Conservation (phyloP, 1,140 invertebrate genomes). For the Cotesia glomerata region DNA sequence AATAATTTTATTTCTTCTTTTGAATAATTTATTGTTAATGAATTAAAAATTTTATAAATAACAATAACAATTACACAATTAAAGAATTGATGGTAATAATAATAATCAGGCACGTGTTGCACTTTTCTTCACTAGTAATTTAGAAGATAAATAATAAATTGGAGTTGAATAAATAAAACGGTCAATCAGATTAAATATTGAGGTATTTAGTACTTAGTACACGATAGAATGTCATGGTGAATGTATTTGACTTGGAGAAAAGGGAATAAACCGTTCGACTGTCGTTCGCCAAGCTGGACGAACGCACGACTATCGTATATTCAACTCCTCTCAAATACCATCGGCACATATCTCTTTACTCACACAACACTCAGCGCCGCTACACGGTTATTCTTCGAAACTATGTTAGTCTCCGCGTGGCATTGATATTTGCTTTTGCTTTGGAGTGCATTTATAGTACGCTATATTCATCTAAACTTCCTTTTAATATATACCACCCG, state of each 20-base stretch:
- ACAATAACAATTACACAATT: too few species aligned
- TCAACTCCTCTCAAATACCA: background rate
- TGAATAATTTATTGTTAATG: too few species aligned
- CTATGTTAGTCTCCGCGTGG: background rate
- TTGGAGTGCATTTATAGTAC: background rate
- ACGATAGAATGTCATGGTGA: conserved; percentile 6
- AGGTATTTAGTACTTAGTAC: background rate
- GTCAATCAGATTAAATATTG: background rate
- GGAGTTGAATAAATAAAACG: background rate
- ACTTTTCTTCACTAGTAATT: background rate
- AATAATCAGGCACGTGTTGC: too few species aligned
- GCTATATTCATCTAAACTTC: background rate
- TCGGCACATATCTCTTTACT: background rate
- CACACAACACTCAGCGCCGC: background rate
- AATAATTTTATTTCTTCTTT: too few species aligned
- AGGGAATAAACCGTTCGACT: background rate
- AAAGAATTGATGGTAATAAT: too few species aligned
- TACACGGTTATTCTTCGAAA: background rate
- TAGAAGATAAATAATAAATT: background rate
- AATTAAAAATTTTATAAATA: too few species aligned
- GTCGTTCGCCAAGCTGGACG: conserved; percentile 6
- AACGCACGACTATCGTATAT: background rate
- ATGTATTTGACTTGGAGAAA: background rate
- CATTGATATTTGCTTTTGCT: background rate
- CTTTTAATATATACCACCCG: background rate